Percentiles rank a stretch among this genome's conserved stretches.
Conservation (phyloP, 2,113 vertebrate species). For the Seriola rivoliana region DNA sequence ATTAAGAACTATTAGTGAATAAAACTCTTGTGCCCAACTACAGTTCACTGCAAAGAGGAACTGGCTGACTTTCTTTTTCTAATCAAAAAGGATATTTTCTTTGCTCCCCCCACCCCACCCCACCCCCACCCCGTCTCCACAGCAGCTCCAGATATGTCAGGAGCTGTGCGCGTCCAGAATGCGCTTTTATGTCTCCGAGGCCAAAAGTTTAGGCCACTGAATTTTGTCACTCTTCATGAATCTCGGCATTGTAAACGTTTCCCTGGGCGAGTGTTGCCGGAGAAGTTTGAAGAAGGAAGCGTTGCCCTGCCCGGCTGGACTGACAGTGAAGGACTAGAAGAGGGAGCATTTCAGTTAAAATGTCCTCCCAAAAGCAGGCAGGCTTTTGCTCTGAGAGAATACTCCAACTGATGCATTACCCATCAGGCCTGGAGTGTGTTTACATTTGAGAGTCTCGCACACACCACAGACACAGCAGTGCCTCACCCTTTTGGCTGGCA, state of each 20-base stretch:
- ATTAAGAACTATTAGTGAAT: conserved; percentile 85
- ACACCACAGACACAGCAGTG: conserved; percentile 38
- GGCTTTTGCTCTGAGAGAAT: conserved; percentile 19
- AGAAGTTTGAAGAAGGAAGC: neutral
- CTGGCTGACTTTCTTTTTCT: conserved; percentile 68
- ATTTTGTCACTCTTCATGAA: conserved; percentile 52
- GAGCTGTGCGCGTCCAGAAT: conserved; percentile 46
- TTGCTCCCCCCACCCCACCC: neutral
- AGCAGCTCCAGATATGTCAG: conserved; percentile 63
- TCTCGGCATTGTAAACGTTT: conserved; percentile 30
- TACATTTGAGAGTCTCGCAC: conserved; percentile 45
- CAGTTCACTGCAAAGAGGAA: conserved; percentile 68
- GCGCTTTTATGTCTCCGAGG: conserved; percentile 43
- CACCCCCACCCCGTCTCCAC: neutral
- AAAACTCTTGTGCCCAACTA: conserved; percentile 80
- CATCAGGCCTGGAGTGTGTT: conserved; percentile 45
- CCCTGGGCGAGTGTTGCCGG: neutral
- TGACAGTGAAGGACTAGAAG: conserved; percentile 1
- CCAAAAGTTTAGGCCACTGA: conserved; percentile 48
- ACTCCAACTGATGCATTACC: conserved; percentile 36
- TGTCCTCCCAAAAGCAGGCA: neutral
- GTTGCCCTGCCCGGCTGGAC: neutral
- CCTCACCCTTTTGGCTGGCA: conserved; percentile 51
- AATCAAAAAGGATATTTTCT: conserved; percentile 81
- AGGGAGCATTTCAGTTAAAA: neutral